These are phyloP conservation scores for Dicentrarchus labrax DNA, from an alignment of 2,113 vertebrate genomes.

Conservation along the genomic window DNA sequence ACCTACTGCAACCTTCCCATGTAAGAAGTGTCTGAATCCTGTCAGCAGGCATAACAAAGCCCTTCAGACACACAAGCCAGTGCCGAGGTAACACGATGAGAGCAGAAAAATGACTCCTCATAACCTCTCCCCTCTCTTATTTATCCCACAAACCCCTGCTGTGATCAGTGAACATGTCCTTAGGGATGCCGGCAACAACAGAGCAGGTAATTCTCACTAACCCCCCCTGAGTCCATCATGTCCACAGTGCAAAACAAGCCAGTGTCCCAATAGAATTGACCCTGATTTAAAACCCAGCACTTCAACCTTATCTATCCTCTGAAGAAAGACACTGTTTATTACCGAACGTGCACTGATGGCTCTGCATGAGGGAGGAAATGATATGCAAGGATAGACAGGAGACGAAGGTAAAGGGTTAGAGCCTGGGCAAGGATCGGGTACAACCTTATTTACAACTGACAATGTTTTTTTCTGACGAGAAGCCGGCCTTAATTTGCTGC, in stretches of 20 bases:
- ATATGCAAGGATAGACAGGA: constrained; percentile 58
- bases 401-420: constrained; percentile 61
- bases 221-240: constrained; percentile 66
- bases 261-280: constrained; percentile 55
- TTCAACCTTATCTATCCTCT: constrained; percentile 36
- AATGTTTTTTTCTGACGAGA: constrained; percentile 84
- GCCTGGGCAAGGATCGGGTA: constrained; percentile 67
- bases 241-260: constrained; percentile 67
- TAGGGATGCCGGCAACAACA: constrained; percentile 68
- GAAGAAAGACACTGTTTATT: constrained; percentile 57
- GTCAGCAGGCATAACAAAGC: constrained; percentile 66
- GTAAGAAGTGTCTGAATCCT: constrained; percentile 54
- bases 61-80: constrained; percentile 43
- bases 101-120: constrained; percentile 48
- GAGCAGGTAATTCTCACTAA: constrained; percentile 77
- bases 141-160: constrained; percentile 70
- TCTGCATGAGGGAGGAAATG: constrained; percentile 48
- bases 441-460: constrained; percentile 83
- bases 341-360: constrained; percentile 59
- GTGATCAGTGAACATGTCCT: constrained; percentile 71
- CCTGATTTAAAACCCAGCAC: constrained; percentile 55
- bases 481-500: constrained; percentile 91
- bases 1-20: constrained; percentile 36
- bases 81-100: constrained; percentile 45
- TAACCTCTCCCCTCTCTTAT: constrained; percentile 56